These are phyloP conservation scores for Solen grandis DNA, from an alignment of 1,140 invertebrate genomes.

Conservation along the genomic window DNA sequence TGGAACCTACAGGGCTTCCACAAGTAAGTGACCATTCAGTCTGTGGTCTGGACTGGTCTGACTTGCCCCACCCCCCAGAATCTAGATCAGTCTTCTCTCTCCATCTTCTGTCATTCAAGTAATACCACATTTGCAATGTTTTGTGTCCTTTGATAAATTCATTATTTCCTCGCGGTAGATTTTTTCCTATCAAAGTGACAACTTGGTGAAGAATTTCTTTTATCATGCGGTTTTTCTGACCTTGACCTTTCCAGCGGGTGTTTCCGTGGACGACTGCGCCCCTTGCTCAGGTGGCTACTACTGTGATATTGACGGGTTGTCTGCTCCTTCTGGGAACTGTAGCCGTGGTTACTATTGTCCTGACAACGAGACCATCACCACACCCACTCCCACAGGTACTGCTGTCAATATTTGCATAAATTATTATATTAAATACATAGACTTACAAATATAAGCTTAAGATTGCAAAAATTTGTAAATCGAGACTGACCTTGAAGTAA, in stretches of 20 bases:
- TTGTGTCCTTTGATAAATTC: too few relatives aligned
- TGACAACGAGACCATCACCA: slow-evolving; percentile 70
- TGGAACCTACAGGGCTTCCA: slow-evolving; percentile 74
- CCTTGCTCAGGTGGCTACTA: slow-evolving; percentile 76
- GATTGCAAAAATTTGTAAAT: too few relatives aligned
- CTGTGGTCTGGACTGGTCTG: neutral
- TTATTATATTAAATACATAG: too few relatives aligned
- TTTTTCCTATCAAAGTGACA: too few relatives aligned
- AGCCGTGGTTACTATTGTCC: slow-evolving; percentile 77
- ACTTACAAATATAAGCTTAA: too few relatives aligned
- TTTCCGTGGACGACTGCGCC: slow-evolving; percentile 68
- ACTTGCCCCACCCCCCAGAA: too few relatives aligned
- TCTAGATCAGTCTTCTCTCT: too few relatives aligned
- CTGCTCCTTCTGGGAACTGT: slow-evolving; percentile 70
- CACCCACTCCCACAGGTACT: slow-evolving; percentile 63
- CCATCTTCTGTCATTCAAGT: too few relatives aligned
- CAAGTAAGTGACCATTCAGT: slow-evolving; percentile 59
- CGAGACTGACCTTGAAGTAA: too few relatives aligned
- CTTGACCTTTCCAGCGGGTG: slow-evolving; percentile 65
- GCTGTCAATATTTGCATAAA: too few relatives aligned
- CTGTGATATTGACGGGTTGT: slow-evolving; percentile 72
- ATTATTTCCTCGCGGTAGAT: too few relatives aligned
- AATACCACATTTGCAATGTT: too few relatives aligned
- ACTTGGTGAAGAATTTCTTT: neutral
- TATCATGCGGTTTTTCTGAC: neutral